A percentile compares a stretch with the other conserved stretches of the same genome.
Conservation (phyloP, 2,888 invertebrate species). For the Spicauda simplicius region DNA sequence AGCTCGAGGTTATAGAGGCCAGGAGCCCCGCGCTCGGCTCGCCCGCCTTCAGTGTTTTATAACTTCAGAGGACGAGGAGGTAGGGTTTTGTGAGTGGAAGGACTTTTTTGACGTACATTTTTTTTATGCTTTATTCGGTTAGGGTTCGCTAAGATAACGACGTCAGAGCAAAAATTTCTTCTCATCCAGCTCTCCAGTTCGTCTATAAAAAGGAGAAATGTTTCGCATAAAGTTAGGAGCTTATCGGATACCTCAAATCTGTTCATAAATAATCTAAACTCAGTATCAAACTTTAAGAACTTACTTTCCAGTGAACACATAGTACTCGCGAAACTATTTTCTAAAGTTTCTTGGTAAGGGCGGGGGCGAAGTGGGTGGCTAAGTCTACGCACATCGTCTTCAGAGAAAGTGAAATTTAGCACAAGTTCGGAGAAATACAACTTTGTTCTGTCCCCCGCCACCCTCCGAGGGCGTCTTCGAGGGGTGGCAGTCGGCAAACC, state of each 20-base stretch:
- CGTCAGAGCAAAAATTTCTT: constrained; percentile 70
- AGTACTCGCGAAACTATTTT: constrained; percentile 62
- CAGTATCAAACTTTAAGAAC: constrained; percentile 12
- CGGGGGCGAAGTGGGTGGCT: constrained; percentile 69
- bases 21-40: constrained; percentile 55
- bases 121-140: constrained; percentile 83
- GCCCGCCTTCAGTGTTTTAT: constrained; percentile 77
- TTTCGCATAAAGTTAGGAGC: not conserved
- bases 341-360: constrained; percentile 62
- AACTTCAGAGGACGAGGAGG: constrained; percentile 78
- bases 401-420: constrained; percentile 84
- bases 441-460: constrained; percentile 61
- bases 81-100: constrained; percentile 81
- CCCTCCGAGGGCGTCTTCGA: constrained; percentile 55
- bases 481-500: constrained; percentile 73
- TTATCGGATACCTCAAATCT: not conserved
- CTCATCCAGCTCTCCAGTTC: constrained; percentile 46
- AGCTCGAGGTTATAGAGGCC: constrained; percentile 51
- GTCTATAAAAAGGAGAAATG: not conserved
- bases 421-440: constrained; percentile 84
- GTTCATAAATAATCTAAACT: constrained; percentile 6
- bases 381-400: constrained; percentile 82
- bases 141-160: constrained; percentile 83
- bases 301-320: constrained; percentile 30
- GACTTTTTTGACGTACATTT: constrained; percentile 84